Conservation (phyloP, 2,113 vertebrate genomes). For the Bos indicus region DNA sequence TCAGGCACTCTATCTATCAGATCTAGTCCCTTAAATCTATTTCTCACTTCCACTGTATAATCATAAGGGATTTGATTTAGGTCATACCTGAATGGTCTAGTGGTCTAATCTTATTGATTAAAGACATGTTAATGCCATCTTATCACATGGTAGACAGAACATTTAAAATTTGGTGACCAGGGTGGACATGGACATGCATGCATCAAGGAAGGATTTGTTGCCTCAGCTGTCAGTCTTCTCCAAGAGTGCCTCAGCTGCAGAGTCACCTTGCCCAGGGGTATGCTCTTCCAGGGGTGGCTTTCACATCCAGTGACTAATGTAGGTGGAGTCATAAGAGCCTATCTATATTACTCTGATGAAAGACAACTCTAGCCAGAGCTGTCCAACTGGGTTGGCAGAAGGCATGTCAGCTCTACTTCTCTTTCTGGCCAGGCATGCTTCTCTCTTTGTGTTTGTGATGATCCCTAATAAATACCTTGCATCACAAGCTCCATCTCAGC, state of each 20-base stretch:
- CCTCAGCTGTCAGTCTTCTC: not conserved
- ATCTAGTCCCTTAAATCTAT: too few species aligned
- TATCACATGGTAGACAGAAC: not conserved
- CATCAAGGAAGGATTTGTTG: not conserved
- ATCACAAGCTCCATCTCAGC: not conserved
- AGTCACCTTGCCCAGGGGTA: not conserved
- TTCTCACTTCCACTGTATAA: too few species aligned
- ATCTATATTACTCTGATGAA: not conserved
- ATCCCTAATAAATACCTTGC: constrained; percentile 1
- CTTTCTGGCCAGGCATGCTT: not conserved
- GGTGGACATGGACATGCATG: not conserved
- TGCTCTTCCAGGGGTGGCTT: not conserved
- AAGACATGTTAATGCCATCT: not conserved
- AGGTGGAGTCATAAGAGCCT: not conserved
- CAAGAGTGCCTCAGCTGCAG: not conserved
- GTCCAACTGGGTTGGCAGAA: not conserved
- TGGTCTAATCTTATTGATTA: not conserved
- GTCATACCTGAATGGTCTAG: too few species aligned
- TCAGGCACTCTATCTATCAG: too few species aligned
- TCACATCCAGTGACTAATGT: not conserved
- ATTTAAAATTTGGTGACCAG: constrained; percentile 13
- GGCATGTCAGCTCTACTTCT: not conserved
- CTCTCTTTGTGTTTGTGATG: not conserved
- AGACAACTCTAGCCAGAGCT: not conserved
- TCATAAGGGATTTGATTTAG: too few species aligned